phyloP scores from a whole-genome alignment of 1,140 invertebrate genomes.

The Metaphire vulgaris region DNA sequence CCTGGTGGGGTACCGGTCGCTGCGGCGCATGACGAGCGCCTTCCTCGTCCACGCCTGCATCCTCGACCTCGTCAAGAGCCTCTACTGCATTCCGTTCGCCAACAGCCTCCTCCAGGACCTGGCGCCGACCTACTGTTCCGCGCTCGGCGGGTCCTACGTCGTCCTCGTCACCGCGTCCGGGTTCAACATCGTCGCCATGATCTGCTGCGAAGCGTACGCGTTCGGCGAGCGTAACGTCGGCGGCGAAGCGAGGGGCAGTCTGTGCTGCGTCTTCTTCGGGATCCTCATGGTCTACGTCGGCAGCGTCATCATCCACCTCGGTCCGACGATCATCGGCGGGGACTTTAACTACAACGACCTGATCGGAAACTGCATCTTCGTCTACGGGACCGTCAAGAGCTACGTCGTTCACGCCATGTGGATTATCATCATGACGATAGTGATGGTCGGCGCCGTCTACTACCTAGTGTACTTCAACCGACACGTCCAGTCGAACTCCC shows the following conservation, averaged over 20 bases:
- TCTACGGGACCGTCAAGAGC: constrained; percentile 43
- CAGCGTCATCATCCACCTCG: constrained; percentile 49
- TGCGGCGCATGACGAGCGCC: constrained; percentile 43
- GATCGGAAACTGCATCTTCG: constrained; percentile 49
- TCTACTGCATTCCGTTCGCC: constrained; percentile 49
- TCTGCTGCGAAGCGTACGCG: constrained; percentile 51
- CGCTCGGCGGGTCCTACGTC: constrained; percentile 45
- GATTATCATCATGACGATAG: constrained; percentile 46
- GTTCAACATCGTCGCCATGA: constrained; percentile 52
- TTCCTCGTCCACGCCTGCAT: constrained; percentile 49
- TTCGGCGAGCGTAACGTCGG: constrained; percentile 49
- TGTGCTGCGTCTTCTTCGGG: constrained; percentile 49
- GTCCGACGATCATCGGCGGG: constrained; percentile 51
- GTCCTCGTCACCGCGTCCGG: constrained; percentile 46
- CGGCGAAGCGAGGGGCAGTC: constrained; percentile 40
- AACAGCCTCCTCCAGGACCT: constrained; percentile 43
- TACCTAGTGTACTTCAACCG: constrained; percentile 46
- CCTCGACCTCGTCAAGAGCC: constrained; percentile 45
- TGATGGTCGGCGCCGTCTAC: constrained; percentile 40
- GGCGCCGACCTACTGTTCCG: constrained; percentile 41
- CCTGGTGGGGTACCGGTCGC: constrained; percentile 35
- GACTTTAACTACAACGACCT: constrained; percentile 47
- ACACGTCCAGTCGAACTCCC: constrained; percentile 46
- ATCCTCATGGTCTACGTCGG: constrained; percentile 48
- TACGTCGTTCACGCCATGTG: constrained; percentile 51